Conservation (phyloP, 2,888 invertebrate species). For the Aphrophora alni region DNA sequence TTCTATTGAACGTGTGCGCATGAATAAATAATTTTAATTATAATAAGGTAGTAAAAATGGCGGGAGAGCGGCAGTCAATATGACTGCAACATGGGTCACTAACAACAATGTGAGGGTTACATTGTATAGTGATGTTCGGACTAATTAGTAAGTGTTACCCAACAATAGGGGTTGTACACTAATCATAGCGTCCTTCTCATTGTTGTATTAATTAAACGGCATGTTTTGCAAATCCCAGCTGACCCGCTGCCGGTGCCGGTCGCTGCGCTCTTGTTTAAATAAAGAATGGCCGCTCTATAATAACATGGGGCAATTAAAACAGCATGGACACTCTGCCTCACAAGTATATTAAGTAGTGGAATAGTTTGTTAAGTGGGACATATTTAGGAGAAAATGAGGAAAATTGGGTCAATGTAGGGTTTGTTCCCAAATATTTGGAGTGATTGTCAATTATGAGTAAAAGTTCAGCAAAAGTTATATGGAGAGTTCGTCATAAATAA, state of each 20-base stretch:
- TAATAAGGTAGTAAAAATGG: constrained; percentile 1
- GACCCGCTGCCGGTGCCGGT: constrained; percentile 31
- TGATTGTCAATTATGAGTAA: too few relatives aligned
- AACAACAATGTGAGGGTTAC: not conserved
- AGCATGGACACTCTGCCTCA: not conserved
- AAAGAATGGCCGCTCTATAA: constrained; percentile 38
- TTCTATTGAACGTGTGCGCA: constrained; percentile 9
- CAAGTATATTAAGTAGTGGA: not conserved
- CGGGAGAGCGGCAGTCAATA: not conserved
- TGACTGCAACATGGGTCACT: not conserved
- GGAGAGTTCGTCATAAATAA: too few relatives aligned
- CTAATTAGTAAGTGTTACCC: constrained; percentile 9
- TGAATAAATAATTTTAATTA: constrained; percentile 9
- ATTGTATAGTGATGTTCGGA: not conserved
- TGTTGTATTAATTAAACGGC: constrained; percentile 42
- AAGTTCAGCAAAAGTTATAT: too few relatives aligned
- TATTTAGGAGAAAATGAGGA: not conserved
- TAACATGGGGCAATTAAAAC: constrained; percentile 37
- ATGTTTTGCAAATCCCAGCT: constrained; percentile 43
- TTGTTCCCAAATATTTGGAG: too few relatives aligned
- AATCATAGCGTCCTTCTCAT: constrained; percentile 41
- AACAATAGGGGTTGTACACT: constrained; percentile 30
- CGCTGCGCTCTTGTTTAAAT: constrained; percentile 32
- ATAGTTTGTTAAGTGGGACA: not conserved
- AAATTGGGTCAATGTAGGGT: too few relatives aligned